These are phyloP conservation scores for Sylvicola cinctus DNA, from an alignment of 2,888 invertebrate species.

Conservation along the genomic window DNA sequence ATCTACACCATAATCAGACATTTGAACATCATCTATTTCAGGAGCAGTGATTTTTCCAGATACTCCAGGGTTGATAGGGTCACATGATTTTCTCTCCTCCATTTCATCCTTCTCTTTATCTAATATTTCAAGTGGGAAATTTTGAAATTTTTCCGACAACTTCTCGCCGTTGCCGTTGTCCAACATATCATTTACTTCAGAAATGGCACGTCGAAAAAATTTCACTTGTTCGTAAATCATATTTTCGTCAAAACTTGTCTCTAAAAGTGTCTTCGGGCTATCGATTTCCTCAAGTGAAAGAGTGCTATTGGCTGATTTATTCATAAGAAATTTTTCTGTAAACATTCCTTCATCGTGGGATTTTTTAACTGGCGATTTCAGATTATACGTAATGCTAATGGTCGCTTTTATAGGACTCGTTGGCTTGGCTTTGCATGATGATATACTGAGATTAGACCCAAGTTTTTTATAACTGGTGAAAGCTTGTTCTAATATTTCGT, in stretches of 20 bases:
- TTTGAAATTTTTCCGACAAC: not conserved
- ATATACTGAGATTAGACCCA: constrained; percentile 25
- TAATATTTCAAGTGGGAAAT: not conserved
- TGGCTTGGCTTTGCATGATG: constrained; percentile 23
- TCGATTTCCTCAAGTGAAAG: not conserved
- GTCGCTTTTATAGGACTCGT: constrained; percentile 44
- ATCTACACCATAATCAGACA: constrained; percentile 10
- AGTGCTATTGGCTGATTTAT: not conserved
- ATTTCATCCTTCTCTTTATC: constrained; percentile 3
- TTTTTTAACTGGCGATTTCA: constrained; percentile 32
- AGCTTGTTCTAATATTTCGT: constrained; percentile 14
- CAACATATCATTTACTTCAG: constrained; percentile 46
- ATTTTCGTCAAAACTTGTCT: constrained; percentile 33
- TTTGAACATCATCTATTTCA: constrained; percentile 11
- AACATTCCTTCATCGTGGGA: constrained; percentile 15
- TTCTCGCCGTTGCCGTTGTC: constrained; percentile 13
- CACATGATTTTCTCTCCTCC: not conserved
- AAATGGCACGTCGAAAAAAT: constrained; percentile 48
- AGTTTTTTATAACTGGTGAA: constrained; percentile 10
- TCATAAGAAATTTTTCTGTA: constrained; percentile 3
- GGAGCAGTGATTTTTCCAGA: not conserved
- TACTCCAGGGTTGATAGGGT: not conserved
- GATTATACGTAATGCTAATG: constrained; percentile 44
- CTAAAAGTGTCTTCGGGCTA: constrained; percentile 23
- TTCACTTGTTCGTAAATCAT: constrained; percentile 56